Conservation (phyloP, 2,888 invertebrate genomes). For the Bhutanitis thaidina region DNA sequence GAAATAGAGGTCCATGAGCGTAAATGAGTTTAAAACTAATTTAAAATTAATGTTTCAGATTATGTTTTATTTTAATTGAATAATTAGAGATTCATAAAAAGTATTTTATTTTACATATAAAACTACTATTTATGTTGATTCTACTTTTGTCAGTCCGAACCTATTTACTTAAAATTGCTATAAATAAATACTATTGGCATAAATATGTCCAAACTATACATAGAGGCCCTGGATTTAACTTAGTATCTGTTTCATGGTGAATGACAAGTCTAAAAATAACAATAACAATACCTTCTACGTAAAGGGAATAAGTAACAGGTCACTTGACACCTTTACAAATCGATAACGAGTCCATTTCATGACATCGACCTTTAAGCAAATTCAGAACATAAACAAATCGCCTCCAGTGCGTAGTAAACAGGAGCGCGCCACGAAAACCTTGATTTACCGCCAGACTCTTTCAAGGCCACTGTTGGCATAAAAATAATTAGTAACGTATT, state of each 20-base stretch:
- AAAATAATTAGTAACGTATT: background rate
- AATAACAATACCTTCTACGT: too few relatives aligned
- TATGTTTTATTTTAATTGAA: too few relatives aligned
- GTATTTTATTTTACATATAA: too few relatives aligned
- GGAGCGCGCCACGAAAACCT: conserved; percentile 48
- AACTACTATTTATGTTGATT: too few relatives aligned
- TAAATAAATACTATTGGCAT: too few relatives aligned
- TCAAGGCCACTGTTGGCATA: conserved; percentile 35
- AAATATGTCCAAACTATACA: too few relatives aligned
- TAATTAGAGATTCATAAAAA: too few relatives aligned
- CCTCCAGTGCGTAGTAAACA: conserved; percentile 40
- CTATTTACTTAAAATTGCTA: too few relatives aligned
- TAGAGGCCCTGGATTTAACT: too few relatives aligned
- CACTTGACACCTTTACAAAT: conserved; percentile 14
- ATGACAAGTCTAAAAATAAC: background rate
- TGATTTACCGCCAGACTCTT: conserved; percentile 38
- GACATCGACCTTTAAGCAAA: conserved; percentile 53
- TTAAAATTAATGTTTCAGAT: too few relatives aligned
- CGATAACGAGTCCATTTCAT: conserved; percentile 22
- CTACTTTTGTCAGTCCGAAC: too few relatives aligned
- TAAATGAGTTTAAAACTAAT: background rate
- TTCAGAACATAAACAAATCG: conserved; percentile 44
- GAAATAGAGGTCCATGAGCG: conserved; percentile 31
- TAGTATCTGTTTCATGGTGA: too few relatives aligned
- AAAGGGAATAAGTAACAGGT: background rate